A percentile compares a stretch with the other conserved stretches of the same genome.
phyloP scores from a whole-genome alignment of 2,888 invertebrate species.

The Acrobasis consociella region DNA sequence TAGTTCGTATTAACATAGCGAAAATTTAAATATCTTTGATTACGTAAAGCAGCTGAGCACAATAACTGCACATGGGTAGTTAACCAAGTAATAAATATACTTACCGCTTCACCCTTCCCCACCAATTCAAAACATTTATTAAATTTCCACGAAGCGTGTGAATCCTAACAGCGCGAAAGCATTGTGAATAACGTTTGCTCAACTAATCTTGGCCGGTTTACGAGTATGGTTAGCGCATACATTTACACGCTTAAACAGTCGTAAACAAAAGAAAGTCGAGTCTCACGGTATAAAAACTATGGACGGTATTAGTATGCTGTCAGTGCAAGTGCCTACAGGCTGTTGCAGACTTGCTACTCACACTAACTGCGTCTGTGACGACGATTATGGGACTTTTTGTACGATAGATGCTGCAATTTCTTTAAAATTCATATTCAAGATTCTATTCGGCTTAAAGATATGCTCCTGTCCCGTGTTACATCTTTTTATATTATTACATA shows the following conservation, averaged over 20 bases:
- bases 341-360: neutral
- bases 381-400: neutral
- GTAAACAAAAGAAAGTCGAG: slow-evolving; percentile 31
- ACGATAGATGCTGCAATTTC: neutral
- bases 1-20: too few species aligned
- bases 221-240: slow-evolving; percentile 18
- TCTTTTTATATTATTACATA: too few species aligned
- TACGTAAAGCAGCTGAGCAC: too few species aligned
- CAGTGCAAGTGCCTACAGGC: neutral
- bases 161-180: slow-evolving; percentile 8
- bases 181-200: slow-evolving; percentile 11
- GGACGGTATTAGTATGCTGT: slow-evolving; percentile 47
- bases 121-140: slow-evolving; percentile 3
- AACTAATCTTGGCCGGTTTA: slow-evolving; percentile 11
- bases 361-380: neutral
- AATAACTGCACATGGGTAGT: neutral
- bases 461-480: too few species aligned
- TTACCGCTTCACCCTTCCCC: neutral
- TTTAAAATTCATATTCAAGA: too few species aligned
- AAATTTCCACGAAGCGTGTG: slow-evolving; percentile 10
- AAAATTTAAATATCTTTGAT: too few species aligned
- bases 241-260: slow-evolving; percentile 25
- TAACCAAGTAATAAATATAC: neutral
- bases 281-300: slow-evolving; percentile 30
- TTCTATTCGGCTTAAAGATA: too few species aligned